Base-by-base conservation (phyloP, 2,797 vertebrate genomes). In the Micropoecilia bifurca region DNA sequence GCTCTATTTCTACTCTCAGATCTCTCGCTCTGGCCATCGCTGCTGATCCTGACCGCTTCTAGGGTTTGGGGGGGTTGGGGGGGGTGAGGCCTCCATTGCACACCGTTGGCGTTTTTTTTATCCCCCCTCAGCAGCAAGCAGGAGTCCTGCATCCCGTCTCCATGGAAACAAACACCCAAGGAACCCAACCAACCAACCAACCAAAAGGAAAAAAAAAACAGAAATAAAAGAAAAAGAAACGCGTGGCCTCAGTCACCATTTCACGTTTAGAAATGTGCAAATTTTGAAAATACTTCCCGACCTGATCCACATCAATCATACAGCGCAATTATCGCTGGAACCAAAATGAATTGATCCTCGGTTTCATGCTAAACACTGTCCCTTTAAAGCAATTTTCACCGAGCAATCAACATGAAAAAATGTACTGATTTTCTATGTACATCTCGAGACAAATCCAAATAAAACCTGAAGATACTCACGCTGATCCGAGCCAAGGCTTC, bases 401-500 rank as follows among this genome's bases (percentile, higher is more conserved):
- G 14, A 12, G 39, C 47, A 43, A 30, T 53, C 71, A 57, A 1
- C 22, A 46, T 39, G 4, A 0, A 8, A n/a, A 69, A 8, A 33
- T 5, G 1, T 36, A 33, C 3, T 8, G 14, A 4, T 47, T 18
- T 43, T 59, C 39, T 0, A 71, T 18, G 1, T 55, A 28, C 28
- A 77, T 30, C 1, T 43, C 78, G 12, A 28, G n/a, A 77, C 28
- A 71, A 48, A n/a, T 77, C 13, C 74, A 4, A 75, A 36, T 46
- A 20, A 77, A 0, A 73, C 2, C n/a, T 76, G 7, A 30, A 20
- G 2, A 47, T 74, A 96, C 97, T 97, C 94, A 98, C 97, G 89
- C 96, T 97, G 91, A 97, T 96, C 83, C 97, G 96, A 89, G 96
- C 96, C 95, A 97, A 87, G 4, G 97, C 96, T 77, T 98, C 97